Conservation (phyloP, 2,797 vertebrate genomes). For the Pangasius djambal region DNA sequence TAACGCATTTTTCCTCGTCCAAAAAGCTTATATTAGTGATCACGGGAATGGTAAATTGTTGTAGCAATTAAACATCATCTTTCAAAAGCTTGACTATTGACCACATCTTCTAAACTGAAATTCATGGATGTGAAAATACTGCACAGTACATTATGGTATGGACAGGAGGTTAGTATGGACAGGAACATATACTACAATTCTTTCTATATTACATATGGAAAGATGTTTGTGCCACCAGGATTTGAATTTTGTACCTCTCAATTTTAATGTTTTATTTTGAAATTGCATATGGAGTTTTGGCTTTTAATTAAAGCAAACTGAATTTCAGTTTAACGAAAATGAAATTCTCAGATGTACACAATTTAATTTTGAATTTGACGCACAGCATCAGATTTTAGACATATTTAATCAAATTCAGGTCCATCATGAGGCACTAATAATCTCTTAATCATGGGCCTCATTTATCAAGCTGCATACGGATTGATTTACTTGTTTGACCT, state of each 20-base stretch:
- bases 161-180: not conserved
- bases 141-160: not conserved
- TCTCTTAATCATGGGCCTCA: not conserved
- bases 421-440: not conserved
- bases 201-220: not conserved
- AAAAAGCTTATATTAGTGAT: not conserved
- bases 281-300: not conserved
- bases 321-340: not conserved
- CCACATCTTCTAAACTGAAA: not conserved
- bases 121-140: not conserved
- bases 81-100: not conserved
- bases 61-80: not conserved
- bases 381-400: not conserved
- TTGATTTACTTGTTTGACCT: not conserved
- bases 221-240: not conserved
- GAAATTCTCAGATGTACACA: not conserved
- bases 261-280: not conserved
- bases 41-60: not conserved
- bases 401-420: not conserved
- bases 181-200: constrained; percentile 5
- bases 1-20: not conserved
- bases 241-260: not conserved
- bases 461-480: not conserved
- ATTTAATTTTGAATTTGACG: not conserved
- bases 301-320: not conserved